A percentile compares a stretch with the other conserved stretches of the same genome.
Evolutionary conservation across 2,888 invertebrate species (phyloP).

Genomic region (Caenorhabditis doughertyi): DNA sequence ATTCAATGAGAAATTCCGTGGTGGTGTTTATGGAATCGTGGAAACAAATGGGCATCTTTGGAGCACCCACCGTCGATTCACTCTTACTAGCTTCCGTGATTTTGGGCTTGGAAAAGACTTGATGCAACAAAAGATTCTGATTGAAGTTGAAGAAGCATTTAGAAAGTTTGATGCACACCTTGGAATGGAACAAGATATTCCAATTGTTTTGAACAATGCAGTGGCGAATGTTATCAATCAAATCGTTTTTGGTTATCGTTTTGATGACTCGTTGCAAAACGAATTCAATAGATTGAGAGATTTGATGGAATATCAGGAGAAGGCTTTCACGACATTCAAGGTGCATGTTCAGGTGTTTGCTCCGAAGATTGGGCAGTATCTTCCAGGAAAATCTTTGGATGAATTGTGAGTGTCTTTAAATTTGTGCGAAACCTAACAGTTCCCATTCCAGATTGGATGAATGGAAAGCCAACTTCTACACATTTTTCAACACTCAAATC

Average conservation of each 20-base stretch:
- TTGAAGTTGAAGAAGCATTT: conserved; percentile 46
- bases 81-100: conserved; percentile 44
- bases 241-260: conserved; percentile 62
- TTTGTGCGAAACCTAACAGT: not conserved
- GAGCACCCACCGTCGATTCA: conserved; percentile 59
- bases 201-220: conserved; percentile 30
- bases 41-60: conserved; percentile 52
- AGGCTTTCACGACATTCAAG: not conserved
- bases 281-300: conserved; percentile 33
- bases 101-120: conserved; percentile 55
- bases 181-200: conserved; percentile 34
- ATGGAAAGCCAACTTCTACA: conserved; percentile 41
- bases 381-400: conserved; percentile 27
- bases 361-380: not conserved
- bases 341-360: conserved; percentile 20
- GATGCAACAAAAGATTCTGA: conserved; percentile 51
- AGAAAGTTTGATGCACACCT: conserved; percentile 20
- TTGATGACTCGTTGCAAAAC: conserved; percentile 23
- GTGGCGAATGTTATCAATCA: conserved; percentile 60
- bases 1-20: conserved; percentile 18
- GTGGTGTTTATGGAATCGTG: conserved; percentile 50
- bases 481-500: conserved; percentile 60
- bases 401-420: conserved; percentile 24
- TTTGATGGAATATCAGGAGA: conserved; percentile 22
- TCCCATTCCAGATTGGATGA: conserved; percentile 21